Evolutionary conservation across 2,113 vertebrate genomes (phyloP), one percentile per base, ranked within the genome.

Genomic region (Mungos mungo): DNA sequence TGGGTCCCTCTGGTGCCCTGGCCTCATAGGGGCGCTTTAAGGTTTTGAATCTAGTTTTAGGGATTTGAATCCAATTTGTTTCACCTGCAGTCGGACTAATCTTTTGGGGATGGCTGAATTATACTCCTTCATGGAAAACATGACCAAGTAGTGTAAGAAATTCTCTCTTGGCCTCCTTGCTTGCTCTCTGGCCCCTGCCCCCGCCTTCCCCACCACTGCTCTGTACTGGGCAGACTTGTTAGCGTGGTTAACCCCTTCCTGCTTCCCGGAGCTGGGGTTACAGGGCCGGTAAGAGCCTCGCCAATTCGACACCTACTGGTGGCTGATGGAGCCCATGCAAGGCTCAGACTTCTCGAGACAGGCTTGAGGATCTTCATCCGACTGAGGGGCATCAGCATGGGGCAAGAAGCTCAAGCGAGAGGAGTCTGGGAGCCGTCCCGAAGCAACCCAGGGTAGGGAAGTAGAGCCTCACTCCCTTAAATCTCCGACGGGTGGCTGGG

Each of bases 311-410:
- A 45, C 13, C 21, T n/a, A 60, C 1, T 0, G 41, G 41, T 6
- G 3, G 13, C 19, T 0, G 25, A 23, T 63, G 12, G 16, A 0
- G 15, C 33, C 35, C 0, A 10, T 0, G 0, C 14, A 3, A 0
- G 0, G 18, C 21, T 63, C 31, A 29, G 69, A 69, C 65, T 1
- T 68, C 66, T 52, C 16, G 0, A 45, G 27, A 14, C 29, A 0
- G 45, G 9, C 18, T 76, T 18, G 2, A 7, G 11, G 21, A 35
- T 16, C 0, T 1, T 50, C 50, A 4, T 60, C 27, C 1, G 14
- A 41, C 63, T 11, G 7, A 27, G 66, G 74, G 45, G 27, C 9
- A 6, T 45, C 41, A 1, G 14, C 57, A 5, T 23, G 10, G 47
- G 19, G 35, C 50, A 4, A 29, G 94, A 66, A 69, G 47, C 38